Conservation (phyloP, 1,140 invertebrate species). For the Rhysida immarginata region DNA sequence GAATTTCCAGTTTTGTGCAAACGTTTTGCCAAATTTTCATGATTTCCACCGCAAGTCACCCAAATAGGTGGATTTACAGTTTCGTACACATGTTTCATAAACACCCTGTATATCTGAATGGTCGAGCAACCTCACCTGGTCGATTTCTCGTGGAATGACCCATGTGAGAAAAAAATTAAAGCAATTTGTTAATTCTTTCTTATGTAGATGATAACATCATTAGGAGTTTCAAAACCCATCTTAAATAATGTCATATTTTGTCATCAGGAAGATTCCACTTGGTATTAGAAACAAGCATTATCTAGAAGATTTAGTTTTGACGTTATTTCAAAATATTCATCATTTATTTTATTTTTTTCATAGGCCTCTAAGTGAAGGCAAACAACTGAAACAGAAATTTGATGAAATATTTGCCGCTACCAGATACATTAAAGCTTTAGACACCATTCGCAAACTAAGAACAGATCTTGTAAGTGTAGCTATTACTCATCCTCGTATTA, state of each 20-base stretch:
- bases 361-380: conserved; percentile 82
- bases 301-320: not conserved
- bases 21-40: too few relatives aligned
- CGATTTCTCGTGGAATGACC: too few relatives aligned
- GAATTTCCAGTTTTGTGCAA: too few relatives aligned
- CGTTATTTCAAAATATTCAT: conserved; percentile 7
- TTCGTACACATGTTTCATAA: too few relatives aligned
- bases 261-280: conserved; percentile 94
- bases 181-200: too few relatives aligned
- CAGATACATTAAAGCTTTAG: conserved; percentile 83
- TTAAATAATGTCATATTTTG: conserved; percentile 96
- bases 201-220: conserved; percentile 37
- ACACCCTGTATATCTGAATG: too few relatives aligned
- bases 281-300: conserved; percentile 32
- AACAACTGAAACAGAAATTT: conserved; percentile 86
- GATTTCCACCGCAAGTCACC: too few relatives aligned
- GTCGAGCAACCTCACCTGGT: too few relatives aligned
- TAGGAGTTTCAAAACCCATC: conserved; percentile 87
- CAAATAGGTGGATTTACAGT: too few relatives aligned
- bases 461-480: conserved; percentile 38
- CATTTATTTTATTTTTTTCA: conserved; percentile 11
- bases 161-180: too few relatives aligned
- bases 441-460: conserved; percentile 53
- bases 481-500: too few relatives aligned
- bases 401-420: conserved; percentile 95